phyloP scores from a whole-genome alignment of 2,797 vertebrate genomes.

The Merluccius polli region DNA sequence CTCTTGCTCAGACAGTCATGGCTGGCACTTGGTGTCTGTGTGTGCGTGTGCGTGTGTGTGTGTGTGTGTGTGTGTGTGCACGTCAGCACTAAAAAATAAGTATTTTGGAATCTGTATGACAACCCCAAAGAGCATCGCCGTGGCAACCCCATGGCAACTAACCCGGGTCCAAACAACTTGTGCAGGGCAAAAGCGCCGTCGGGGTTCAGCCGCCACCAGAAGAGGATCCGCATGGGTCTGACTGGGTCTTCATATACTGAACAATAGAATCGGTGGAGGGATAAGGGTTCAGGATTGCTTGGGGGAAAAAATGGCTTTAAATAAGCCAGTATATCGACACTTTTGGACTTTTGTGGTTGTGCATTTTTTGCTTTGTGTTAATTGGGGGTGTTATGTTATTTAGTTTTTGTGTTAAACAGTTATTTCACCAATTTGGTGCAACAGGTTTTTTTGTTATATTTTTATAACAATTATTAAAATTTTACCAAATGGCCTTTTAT shows the following conservation, averaged over 20 bases:
- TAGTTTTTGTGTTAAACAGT: too few relatives aligned
- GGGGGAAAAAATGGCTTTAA: not conserved
- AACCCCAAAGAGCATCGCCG: slow-evolving; percentile 52
- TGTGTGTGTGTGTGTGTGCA: slow-evolving; percentile 31
- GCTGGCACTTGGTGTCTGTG: slow-evolving; percentile 5
- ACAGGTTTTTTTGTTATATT: too few relatives aligned
- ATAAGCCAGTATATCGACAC: not conserved
- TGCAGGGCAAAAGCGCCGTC: slow-evolving; percentile 42
- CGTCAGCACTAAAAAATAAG: slow-evolving; percentile 52
- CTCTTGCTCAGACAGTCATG: not conserved
- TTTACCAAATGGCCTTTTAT: too few relatives aligned
- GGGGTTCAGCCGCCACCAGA: slow-evolving; percentile 29
- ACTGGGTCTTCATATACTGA: slow-evolving; percentile 28
- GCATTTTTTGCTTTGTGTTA: not conserved
- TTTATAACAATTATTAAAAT: too few relatives aligned
- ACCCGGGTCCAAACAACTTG: slow-evolving; percentile 35
- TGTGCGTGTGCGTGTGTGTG: slow-evolving; percentile 4
- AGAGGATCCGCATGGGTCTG: slow-evolving; percentile 20
- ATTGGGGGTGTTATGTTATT: too few relatives aligned
- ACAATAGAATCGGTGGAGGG: slow-evolving; percentile 38
- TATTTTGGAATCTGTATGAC: slow-evolving; percentile 56
- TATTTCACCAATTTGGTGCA: too few relatives aligned
- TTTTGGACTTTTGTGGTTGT: not conserved
- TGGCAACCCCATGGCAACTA: slow-evolving; percentile 51
- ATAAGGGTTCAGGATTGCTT: slow-evolving; percentile 30